Evolutionary conservation across 2,113 vertebrate genomes (phyloP), one percentile per base, ranked within the genome.

Genomic region (Hippocampus comes): DNA sequence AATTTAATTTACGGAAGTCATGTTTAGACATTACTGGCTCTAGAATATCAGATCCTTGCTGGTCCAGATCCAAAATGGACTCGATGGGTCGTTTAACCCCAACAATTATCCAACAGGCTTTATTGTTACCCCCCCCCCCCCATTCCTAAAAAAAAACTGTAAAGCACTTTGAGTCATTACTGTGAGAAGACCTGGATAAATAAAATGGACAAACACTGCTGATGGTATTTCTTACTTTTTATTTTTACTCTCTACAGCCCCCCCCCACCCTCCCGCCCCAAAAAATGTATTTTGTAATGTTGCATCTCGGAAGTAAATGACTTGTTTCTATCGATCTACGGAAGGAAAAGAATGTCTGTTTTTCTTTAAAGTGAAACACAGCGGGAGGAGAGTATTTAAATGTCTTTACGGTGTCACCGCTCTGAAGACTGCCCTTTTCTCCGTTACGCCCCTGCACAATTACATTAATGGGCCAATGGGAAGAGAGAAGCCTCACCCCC

Each of bases 381-480:
- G 78, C 70, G 82, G 82, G 82, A 48, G 83, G 84, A 73, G 78
- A 73, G 63, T 82, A 82, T 90, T 90, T 86, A 88, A 91, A 90
- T 78, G 10, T 79, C 67, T 76, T 81, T 75, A 77, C 79, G 81
- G 82, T 90, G 86, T 88, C 87, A 85, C 78, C 78, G 85, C 87
- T 83, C 81, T 88, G 78, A 78, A 79, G 70, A 79, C 80, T 48
- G 86, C 73, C 79, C 75, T 79, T 75, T 86, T 76, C 77, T 71
- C 79, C 51, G 51, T 76, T 82, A 85, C 86, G 82, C 84, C 83
- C 86, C 77, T 89, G 89, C 87, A 92, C 90, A 92, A 91, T 91
- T 90, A 87, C 90, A 88, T 84, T 86, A 90, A 88, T 80, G 83
- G 86, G 87, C 92, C 92, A 93, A 93, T 93, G 80, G 89, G 89